Base-by-base conservation (phyloP, 2,888 invertebrate genomes). In the Folsomia manolachei region DNA sequence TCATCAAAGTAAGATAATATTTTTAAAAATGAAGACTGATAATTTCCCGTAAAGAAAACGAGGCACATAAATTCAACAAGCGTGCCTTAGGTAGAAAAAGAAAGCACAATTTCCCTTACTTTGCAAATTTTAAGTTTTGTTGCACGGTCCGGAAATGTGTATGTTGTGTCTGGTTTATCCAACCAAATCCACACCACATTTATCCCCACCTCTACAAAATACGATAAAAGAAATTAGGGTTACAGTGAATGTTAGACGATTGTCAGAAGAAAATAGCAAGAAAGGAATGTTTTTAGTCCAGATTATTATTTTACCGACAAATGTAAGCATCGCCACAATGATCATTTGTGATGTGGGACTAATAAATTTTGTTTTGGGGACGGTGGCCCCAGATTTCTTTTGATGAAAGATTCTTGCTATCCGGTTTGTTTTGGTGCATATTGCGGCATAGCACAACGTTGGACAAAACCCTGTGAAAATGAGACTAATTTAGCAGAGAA, bases 341-440 rank as follows among this genome's bases (percentile, higher is more conserved):
- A 86, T 81, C 77, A 87, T 81, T 80, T 87, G 87, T 11, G 77
- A 83, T 26, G 76, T 78, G 0, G 83, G 82, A 67, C 81, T 82
- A n/a, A 82, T 83, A 64, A 82, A 85, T 80, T 83, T 84, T n/a
- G 85, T 84, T 63, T 85, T 85, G 52, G 84, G 82, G 1, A 84
- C 76, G 14, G 77, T 83, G 64, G 83, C 83, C 67, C 81, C 77
- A 63, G 81, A 78, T 66, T 81, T 79, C n/a, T 27, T 83, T 27
- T 83, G 83, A 81, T 85, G 85, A 82, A 88, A 88, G 79, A 88
- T 87, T 72, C 87, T 82, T 27, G 87, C 85, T 64, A 88, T 87
- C 65, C 88, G 82, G 78, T 86, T 87, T 27, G 87, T 87, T 81
- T 87, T 87, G 9, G 87, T 87, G 14, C 87, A 85, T 23, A 87